Conservation (phyloP, 2,888 invertebrate species). For the Sinohyriopsis cumingii region DNA sequence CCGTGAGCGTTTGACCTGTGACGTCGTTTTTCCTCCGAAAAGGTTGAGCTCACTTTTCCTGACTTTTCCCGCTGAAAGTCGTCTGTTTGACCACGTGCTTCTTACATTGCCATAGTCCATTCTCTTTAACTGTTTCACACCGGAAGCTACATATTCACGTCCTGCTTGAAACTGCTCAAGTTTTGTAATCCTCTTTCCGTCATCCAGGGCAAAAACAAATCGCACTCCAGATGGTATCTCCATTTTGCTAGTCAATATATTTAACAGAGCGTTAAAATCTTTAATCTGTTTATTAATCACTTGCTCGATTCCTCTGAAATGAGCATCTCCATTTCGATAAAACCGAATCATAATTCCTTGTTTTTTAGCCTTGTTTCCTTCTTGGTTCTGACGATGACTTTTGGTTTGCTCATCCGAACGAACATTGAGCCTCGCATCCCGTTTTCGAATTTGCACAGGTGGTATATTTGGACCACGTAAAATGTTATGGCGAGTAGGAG, state of each 20-base stretch:
- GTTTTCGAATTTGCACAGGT: no score
- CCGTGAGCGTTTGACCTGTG: slow-evolving; percentile 24
- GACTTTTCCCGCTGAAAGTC: slow-evolving; percentile 42
- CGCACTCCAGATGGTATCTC: slow-evolving; percentile 91
- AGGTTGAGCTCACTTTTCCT: slow-evolving; percentile 52
- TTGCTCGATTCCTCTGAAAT: slow-evolving; percentile 90
- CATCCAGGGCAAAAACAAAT: slow-evolving; percentile 89
- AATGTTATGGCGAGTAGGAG: no score
- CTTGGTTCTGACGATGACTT: no score
- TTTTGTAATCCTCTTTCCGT: slow-evolving; percentile 85
- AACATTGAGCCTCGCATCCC: no score
- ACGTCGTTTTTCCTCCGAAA: slow-evolving; percentile 21
- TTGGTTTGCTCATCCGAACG: no score
- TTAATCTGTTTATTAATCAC: slow-evolving; percentile 90
- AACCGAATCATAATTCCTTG: slow-evolving; percentile 79
- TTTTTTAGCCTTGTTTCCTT: no score
- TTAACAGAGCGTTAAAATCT: slow-evolving; percentile 87
- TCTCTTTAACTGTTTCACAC: slow-evolving; percentile 77
- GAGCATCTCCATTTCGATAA: slow-evolving; percentile 94
- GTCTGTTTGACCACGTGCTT: slow-evolving; percentile 55
- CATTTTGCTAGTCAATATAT: slow-evolving; percentile 89
- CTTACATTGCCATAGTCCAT: slow-evolving; percentile 57
- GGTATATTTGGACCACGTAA: no score
- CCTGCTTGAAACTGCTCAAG: slow-evolving; percentile 76
- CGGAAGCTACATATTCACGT: slow-evolving; percentile 93